Evolutionary conservation across 2,113 vertebrate species (phyloP).

Genomic region (Muntiacus muntjak): DNA sequence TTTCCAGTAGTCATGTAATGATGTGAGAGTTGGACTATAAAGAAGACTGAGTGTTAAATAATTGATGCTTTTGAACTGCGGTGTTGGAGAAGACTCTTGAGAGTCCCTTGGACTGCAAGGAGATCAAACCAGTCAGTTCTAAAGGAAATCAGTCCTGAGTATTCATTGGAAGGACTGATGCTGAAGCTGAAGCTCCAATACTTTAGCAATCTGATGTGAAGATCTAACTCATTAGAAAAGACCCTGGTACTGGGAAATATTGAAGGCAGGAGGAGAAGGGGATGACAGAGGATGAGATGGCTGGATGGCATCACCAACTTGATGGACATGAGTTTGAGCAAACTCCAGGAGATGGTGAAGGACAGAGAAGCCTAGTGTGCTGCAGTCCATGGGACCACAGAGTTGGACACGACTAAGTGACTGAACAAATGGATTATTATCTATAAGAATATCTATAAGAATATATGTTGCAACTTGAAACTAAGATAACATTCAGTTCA

Average conservation of each 20-base stretch:
- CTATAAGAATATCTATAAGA: not conserved
- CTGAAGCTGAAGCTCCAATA: not conserved
- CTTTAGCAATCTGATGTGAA: not conserved
- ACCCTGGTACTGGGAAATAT: not conserved
- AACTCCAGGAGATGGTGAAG: not conserved
- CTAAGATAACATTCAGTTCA: not conserved
- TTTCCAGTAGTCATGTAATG: not conserved
- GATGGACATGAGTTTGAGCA: not conserved
- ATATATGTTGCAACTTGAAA: not conserved
- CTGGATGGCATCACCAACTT: not conserved
- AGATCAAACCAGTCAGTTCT: not conserved
- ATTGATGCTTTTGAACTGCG: not conserved
- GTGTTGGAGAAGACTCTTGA: not conserved
- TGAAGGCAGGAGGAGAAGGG: not conserved
- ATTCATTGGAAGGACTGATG: not conserved
- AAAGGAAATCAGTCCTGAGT: not conserved
- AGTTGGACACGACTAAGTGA: not conserved
- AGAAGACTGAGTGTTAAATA: not conserved
- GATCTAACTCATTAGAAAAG: not conserved
- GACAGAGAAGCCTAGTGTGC: not conserved
- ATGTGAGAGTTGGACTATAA: not conserved
- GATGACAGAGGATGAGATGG: not conserved
- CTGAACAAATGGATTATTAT: not conserved
- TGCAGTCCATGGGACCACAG: not conserved
- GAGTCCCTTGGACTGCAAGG: not conserved